Conservation (phyloP, 23 tunicate species). For the Oikopleura dioica region DNA sequence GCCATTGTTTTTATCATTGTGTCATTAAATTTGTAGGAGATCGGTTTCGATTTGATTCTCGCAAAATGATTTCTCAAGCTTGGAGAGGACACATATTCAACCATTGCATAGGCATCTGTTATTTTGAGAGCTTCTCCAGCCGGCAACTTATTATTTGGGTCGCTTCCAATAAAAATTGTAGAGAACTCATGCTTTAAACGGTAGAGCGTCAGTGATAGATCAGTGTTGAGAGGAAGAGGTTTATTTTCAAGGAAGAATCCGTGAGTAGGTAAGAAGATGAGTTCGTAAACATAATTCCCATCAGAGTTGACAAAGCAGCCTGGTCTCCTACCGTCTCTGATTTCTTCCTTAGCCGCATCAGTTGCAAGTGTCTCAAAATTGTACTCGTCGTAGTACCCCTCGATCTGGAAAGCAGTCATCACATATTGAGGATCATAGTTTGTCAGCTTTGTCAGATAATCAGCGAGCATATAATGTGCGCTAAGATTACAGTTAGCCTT, state of each 20-base stretch:
- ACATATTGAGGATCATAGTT: not conserved
- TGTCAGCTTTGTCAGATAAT: not conserved
- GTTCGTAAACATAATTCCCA: not conserved
- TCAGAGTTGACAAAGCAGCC: not conserved
- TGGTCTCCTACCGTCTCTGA: not conserved
- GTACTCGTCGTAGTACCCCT: not conserved
- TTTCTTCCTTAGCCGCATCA: not conserved
- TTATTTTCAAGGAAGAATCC: not conserved
- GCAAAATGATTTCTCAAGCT: not conserved
- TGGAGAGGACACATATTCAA: slow-evolving; percentile 5
- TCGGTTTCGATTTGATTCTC: not conserved
- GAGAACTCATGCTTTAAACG: not conserved
- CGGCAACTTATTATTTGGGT: not conserved
- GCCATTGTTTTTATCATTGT: not conserved
- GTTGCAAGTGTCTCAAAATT: not conserved
- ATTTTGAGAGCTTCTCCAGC: not conserved
- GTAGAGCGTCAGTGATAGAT: not conserved
- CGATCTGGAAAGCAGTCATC: not conserved
- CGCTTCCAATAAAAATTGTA: not conserved
- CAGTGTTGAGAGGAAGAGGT: not conserved
- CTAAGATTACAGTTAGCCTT: not conserved
- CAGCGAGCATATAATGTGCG: not conserved
- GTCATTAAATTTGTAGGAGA: not conserved
- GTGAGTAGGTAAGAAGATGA: not conserved
- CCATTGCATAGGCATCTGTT: not conserved